Percentiles rank a stretch among this genome's conserved stretches.
Conservation (phyloP, 2,797 vertebrate species). For the Myripristis jacobus region DNA sequence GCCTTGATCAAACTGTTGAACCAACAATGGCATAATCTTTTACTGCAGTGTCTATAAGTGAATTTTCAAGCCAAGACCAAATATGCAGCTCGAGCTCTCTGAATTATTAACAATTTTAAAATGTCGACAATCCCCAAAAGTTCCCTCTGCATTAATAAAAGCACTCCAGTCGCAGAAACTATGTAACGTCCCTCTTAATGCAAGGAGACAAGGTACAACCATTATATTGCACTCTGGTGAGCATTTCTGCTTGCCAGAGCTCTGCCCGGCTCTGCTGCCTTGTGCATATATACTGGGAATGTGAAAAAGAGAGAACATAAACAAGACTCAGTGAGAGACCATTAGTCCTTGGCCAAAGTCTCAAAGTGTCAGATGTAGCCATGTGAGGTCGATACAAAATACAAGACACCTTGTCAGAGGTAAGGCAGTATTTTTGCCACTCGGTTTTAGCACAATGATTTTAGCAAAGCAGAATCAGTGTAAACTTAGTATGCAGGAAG, state of each 20-base stretch:
- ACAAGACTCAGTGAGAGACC: conserved; percentile 9
- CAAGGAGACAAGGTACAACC: conserved; percentile 64
- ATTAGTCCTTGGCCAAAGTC: conserved; percentile 13
- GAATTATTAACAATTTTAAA: conserved; percentile 86
- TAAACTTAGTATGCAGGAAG: too few species aligned
- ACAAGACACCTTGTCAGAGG: conserved; percentile 5
- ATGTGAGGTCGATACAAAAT: not conserved
- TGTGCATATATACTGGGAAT: conserved; percentile 26
- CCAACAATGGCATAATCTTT: conserved; percentile 56
- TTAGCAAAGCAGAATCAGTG: not conserved
- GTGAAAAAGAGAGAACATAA: conserved; percentile 3
- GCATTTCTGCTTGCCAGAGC: conserved; percentile 40
- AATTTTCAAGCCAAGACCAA: conserved; percentile 82
- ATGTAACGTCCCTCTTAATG: conserved; percentile 62
- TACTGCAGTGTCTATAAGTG: conserved; percentile 52
- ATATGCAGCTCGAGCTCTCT: conserved; percentile 79
- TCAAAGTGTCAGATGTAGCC: conserved; percentile 12
- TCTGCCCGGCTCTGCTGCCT: conserved; percentile 11
- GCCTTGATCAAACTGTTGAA: conserved; percentile 51
- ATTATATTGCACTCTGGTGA: conserved; percentile 57
- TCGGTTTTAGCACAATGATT: not conserved
- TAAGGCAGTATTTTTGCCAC: not conserved
- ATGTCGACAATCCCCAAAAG: conserved; percentile 71
- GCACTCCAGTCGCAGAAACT: conserved; percentile 45
- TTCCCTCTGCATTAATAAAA: conserved; percentile 75